Percentiles rank a stretch among this genome's conserved stretches.
phyloP scores from a whole-genome alignment of 1,140 invertebrate genomes.

The Diuraphis noxia region DNA sequence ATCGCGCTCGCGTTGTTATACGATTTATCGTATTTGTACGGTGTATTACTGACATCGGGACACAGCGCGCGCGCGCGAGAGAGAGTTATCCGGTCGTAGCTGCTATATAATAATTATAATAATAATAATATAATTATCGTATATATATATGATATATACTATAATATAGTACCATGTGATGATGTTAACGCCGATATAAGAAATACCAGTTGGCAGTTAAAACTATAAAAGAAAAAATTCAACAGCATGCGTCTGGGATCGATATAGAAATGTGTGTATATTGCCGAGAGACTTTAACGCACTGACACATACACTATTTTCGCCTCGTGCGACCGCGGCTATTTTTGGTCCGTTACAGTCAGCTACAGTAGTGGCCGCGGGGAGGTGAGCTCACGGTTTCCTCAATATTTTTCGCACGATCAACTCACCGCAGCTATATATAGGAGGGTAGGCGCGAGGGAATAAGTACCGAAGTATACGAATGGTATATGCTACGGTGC shows the following conservation, averaged over 20 bases:
- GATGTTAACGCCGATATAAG: neutral
- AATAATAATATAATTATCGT: constrained; percentile 3
- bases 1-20: neutral
- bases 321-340: neutral
- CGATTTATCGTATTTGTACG: neutral
- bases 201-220: neutral
- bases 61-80: neutral
- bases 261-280: neutral
- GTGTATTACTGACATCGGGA: neutral
- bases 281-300: constrained; percentile 16
- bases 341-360: neutral
- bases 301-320: neutral
- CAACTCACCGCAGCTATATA: no score
- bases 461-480: neutral
- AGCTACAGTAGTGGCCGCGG: neutral
- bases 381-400: neutral
- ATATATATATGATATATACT: constrained; percentile 7
- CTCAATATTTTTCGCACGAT: neutral
- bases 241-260: neutral
- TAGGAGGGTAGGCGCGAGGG: neutral
- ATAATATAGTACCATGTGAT: neutral
- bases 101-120: neutral
- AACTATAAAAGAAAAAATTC: neutral
- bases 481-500: neutral
- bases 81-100: neutral